These are phyloP conservation scores for Achroia grisella DNA, from an alignment of 1,140 invertebrate genomes.

Conservation along the genomic window DNA sequence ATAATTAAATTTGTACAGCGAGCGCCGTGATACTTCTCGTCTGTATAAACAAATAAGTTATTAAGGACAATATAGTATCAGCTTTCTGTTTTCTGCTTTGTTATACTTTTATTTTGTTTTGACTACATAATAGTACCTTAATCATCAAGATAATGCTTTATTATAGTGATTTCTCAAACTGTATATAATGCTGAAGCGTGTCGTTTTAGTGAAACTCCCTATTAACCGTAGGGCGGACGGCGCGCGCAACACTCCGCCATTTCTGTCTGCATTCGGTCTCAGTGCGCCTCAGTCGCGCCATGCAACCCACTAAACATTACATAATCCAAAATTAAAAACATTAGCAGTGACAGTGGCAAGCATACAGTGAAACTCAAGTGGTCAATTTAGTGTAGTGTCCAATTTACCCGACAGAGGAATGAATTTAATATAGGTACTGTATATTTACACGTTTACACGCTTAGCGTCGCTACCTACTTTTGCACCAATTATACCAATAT, in stretches of 20 bases:
- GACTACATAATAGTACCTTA: too few relatives aligned
- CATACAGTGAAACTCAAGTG: background rate
- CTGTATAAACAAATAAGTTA: too few relatives aligned
- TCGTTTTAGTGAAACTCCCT: slow-evolving; percentile 5
- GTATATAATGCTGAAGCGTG: background rate
- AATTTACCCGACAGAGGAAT: background rate
- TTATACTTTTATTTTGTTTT: too few relatives aligned
- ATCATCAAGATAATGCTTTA: too few relatives aligned
- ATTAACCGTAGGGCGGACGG: slow-evolving; percentile 52
- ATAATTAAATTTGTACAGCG: too few relatives aligned
- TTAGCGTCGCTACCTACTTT: too few relatives aligned
- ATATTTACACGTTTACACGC: background rate
- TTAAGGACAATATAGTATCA: too few relatives aligned
- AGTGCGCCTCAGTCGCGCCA: slow-evolving; percentile 51
- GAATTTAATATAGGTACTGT: background rate
- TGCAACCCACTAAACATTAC: slow-evolving; percentile 49
- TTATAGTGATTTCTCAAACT: too few relatives aligned
- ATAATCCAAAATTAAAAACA: slow-evolving; percentile 40
- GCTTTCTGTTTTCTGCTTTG: too few relatives aligned
- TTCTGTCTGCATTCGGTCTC: slow-evolving; percentile 57
- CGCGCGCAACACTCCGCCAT: slow-evolving; percentile 63
- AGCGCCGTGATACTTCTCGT: too few relatives aligned
- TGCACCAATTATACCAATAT: too few relatives aligned
- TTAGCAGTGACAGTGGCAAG: slow-evolving; percentile 2
- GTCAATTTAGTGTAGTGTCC: background rate